Evolutionary conservation across 2,797 vertebrate species (phyloP), one percentile per base, ranked within the genome.

Genomic region (Cossypha caffra): DNA sequence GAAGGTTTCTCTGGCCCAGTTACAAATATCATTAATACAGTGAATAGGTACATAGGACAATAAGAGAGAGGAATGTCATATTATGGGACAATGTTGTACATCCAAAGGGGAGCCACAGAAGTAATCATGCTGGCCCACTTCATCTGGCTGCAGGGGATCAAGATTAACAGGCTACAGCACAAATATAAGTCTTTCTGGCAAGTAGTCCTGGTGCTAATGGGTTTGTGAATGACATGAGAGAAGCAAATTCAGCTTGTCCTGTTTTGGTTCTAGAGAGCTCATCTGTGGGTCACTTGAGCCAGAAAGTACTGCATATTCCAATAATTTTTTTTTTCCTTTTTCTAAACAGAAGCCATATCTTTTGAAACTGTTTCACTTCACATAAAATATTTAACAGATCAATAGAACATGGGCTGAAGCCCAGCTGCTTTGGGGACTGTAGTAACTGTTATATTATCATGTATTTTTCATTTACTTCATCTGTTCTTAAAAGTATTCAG

Each of bases 351-450:
- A 86, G 23, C 4, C 21, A 8, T 54, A 47, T 62, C 29, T 88
- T 90, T 83, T 71, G 43, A 86, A 85, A 94, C 10, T 48, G 29
- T 63, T 89, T 73, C n/a, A 25, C 9, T 68, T 86, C 52, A 74
- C 31, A 94, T 87, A 57, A 91, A 96, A 85, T 96, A 92, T 91
- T 95, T 79, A 87, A 85, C 57, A 89, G 52, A 26, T 57, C 48
- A 76, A 25, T 14, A 85, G 84, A 80, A 63, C 13, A 61, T 10
- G 15, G 58, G 19, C 45, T 87, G 61, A 89, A 89, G 64, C 12
- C 9, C 55, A 37, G 13, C 40, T 79, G 52, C 67, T 85, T 85
- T 80, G 61, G 24, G 17, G 24, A 59, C 42, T 77, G 14, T 57
- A 85, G 20, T 38, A 93, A 71, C 52, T 91, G 38, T 67, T 92